Evolutionary conservation across 35 echinoderm and acorn worm genomes (phyloP).

Genomic region (Heliocidaris tuberculata): DNA sequence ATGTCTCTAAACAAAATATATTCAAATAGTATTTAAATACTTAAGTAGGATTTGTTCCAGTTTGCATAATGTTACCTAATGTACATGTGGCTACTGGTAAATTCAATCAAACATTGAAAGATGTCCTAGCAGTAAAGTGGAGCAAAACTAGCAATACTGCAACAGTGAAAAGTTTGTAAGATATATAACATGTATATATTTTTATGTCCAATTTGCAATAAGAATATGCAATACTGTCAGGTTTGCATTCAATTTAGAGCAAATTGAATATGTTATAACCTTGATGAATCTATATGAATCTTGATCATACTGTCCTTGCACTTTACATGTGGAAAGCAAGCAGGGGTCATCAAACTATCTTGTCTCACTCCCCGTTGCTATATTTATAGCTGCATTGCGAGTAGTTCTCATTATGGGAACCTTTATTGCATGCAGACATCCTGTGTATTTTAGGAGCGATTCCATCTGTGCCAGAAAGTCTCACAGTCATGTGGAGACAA

Average conservation of each 20-base stretch:
- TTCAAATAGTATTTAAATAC: too few species aligned
- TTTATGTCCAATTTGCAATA: background rate
- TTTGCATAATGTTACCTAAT: too few species aligned
- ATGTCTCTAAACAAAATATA: too few species aligned
- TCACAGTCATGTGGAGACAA: background rate
- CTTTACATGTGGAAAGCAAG: background rate
- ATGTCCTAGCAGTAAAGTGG: too few species aligned
- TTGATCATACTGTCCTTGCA: background rate
- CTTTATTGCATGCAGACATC: background rate
- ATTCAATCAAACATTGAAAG: too few species aligned
- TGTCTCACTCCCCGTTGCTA: background rate
- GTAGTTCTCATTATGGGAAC: background rate
- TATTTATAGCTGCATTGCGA: background rate
- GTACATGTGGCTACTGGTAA: too few species aligned
- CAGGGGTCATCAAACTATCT: background rate
- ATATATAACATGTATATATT: too few species aligned
- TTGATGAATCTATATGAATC: background rate
- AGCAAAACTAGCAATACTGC: too few species aligned
- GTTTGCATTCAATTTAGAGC: background rate
- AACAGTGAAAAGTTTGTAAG: too few species aligned
- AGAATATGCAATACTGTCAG: background rate
- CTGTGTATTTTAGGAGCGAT: background rate
- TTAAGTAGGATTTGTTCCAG: too few species aligned
- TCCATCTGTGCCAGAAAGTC: background rate
- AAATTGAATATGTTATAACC: background rate